Evolutionary conservation across 2,888 invertebrate species (phyloP).

Genomic region (Diploptera punctata): DNA sequence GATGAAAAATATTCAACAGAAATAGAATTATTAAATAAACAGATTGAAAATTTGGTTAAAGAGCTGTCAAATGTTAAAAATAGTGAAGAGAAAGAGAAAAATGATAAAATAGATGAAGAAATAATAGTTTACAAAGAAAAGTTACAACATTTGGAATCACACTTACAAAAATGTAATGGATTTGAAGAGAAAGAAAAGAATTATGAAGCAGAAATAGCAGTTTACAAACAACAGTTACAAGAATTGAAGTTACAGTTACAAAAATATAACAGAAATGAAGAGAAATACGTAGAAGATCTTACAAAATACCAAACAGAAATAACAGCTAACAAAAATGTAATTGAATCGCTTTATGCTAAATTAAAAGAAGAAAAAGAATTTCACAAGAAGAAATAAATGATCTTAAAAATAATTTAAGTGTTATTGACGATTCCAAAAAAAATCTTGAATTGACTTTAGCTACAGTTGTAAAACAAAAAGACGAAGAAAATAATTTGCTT

Average conservation of each 20-base stretch:
- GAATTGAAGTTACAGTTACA: constrained; percentile 50
- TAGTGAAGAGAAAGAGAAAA: background rate
- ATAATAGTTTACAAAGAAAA: no score
- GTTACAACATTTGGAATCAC: no score
- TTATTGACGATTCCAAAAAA: background rate
- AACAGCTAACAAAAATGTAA: background rate
- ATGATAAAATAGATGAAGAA: background rate
- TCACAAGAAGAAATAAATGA: constrained; percentile 6
- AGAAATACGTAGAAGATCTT: background rate
- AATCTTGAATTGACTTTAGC: background rate
- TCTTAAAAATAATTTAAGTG: background rate
- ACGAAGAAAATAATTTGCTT: background rate
- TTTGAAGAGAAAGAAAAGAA: constrained; percentile 4
- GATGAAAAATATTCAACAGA: constrained; percentile 46
- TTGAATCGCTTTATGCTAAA: background rate
- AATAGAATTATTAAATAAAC: constrained; percentile 59
- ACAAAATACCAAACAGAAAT: background rate
- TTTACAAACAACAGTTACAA: constrained; percentile 50
- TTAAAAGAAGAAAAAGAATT: background rate
- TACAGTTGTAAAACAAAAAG: background rate
- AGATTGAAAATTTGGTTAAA: constrained; percentile 60
- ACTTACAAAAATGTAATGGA: no score
- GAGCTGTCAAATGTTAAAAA: background rate
- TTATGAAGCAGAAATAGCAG: constrained; percentile 50
- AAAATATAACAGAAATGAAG: constrained; percentile 14